Evolutionary conservation across 2,113 vertebrate genomes (phyloP).

Genomic region (Oreochromis niloticus): DNA sequence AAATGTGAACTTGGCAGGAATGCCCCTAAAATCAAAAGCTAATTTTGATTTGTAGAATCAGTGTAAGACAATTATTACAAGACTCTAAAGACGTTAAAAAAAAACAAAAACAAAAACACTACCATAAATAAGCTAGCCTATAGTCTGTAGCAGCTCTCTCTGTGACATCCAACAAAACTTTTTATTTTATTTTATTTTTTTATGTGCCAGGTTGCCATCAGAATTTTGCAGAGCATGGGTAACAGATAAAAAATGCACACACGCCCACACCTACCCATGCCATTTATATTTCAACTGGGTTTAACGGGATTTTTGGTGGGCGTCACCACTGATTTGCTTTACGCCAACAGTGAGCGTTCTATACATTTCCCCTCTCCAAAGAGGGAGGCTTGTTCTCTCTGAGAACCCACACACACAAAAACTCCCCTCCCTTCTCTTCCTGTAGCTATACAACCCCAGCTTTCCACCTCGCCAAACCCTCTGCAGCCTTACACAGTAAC

Average conservation of each 20-base stretch:
- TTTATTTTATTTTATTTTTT: not conserved
- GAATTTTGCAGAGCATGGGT: not conserved
- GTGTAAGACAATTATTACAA: not conserved
- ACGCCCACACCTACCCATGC: not conserved
- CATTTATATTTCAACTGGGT: not conserved
- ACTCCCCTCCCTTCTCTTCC: not conserved
- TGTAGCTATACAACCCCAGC: not conserved
- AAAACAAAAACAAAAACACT: not conserved
- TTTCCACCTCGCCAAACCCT: slow-evolving; percentile 7
- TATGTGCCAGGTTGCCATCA: not conserved
- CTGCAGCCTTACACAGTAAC: slow-evolving; percentile 9
- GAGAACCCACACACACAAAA: not conserved
- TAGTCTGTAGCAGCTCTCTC: not conserved
- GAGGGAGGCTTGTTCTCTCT: not conserved
- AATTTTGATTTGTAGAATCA: not conserved
- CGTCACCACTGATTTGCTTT: not conserved
- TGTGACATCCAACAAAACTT: not conserved
- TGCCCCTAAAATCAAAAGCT: not conserved
- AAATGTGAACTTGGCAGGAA: not conserved
- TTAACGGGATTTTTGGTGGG: not conserved
- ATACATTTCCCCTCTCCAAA: not conserved
- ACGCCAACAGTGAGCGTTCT: not conserved
- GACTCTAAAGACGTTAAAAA: not conserved
- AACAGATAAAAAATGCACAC: not conserved
- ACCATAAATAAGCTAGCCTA: not conserved